A percentile compares a stretch with the other conserved stretches of the same genome.
Evolutionary conservation across 2,113 vertebrate genomes (phyloP).

Genomic region (Candoia aspera): DNA sequence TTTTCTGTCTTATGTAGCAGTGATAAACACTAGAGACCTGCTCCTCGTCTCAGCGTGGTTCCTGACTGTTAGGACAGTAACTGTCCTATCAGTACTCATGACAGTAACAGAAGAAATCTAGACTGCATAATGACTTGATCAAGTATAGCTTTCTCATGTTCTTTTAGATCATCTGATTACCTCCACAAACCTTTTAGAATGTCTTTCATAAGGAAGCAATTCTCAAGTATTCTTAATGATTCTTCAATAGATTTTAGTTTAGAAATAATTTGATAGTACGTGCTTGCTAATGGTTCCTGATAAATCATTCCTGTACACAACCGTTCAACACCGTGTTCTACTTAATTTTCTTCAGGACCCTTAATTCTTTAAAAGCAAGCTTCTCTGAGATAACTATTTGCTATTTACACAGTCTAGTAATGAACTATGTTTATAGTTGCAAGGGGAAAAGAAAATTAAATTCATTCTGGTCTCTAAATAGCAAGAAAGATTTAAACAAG

Average conservation of each 20-base stretch:
- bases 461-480: neutral
- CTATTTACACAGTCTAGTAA: neutral
- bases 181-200: neutral
- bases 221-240: neutral
- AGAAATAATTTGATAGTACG: neutral
- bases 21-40: no score
- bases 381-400: neutral
- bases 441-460: slow-evolving; percentile 2
- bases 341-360: neutral
- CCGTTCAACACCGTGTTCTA: neutral
- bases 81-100: no score
- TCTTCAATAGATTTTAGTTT: neutral
- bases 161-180: no score
- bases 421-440: neutral
- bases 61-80: no score
- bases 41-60: no score
- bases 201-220: neutral
- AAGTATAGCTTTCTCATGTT: no score
- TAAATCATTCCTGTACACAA: neutral
- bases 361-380: neutral
- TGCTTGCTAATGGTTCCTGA: neutral
- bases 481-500: neutral
- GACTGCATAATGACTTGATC: no score
- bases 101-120: no score
- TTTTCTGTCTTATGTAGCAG: no score